These are phyloP conservation scores for Astur gentilis DNA, from an alignment of 2,113 vertebrate species.

Conservation along the genomic window DNA sequence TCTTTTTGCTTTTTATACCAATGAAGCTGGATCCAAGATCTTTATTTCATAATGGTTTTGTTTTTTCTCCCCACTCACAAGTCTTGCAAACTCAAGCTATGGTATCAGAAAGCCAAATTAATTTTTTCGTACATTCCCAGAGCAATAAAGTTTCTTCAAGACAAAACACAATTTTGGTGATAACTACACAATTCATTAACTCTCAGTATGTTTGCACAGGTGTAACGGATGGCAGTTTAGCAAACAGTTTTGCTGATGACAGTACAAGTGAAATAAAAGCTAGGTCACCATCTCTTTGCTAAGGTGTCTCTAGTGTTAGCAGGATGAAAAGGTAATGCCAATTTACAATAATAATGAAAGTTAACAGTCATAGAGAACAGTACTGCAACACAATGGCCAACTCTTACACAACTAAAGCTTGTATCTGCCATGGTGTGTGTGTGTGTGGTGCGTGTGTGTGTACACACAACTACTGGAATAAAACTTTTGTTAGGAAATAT, in stretches of 20 bases:
- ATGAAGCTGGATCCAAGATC: background rate
- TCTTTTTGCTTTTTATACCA: background rate
- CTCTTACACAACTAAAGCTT: background rate
- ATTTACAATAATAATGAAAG: background rate
- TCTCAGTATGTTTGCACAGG: constrained; percentile 34
- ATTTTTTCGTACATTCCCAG: background rate
- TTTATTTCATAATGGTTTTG: background rate
- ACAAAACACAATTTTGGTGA: background rate
- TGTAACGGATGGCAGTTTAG: background rate
- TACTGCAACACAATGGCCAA: background rate
- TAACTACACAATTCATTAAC: constrained; percentile 14
- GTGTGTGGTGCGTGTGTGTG: too few relatives aligned
- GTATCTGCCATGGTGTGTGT: background rate
- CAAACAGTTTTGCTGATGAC: background rate
- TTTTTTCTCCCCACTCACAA: background rate
- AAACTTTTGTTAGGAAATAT: background rate
- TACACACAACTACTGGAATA: background rate
- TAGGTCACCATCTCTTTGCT: background rate
- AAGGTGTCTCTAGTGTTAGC: background rate
- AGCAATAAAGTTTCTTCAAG: background rate
- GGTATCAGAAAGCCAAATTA: background rate
- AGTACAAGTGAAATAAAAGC: background rate
- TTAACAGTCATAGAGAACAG: background rate
- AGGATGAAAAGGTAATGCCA: background rate
- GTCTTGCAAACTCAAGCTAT: background rate